Conservation (phyloP, 2,888 invertebrate species). For the Eupithecia pulchellata region DNA sequence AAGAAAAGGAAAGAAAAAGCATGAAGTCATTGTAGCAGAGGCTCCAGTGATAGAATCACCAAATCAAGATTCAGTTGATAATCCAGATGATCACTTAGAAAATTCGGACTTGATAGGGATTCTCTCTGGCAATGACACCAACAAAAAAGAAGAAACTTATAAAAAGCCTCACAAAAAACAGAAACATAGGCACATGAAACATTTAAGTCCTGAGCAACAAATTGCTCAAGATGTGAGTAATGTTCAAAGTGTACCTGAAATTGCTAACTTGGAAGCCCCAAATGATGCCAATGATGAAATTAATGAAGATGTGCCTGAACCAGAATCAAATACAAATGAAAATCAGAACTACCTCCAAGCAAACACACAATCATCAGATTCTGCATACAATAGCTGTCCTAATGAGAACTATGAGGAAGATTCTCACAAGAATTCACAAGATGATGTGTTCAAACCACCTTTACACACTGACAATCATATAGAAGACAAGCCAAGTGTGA, state of each 20-base stretch:
- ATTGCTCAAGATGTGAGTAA: conserved; percentile 45
- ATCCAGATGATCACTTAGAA: conserved; percentile 61
- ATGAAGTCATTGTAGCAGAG: conserved; percentile 58
- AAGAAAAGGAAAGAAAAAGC: conserved; percentile 72
- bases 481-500: conserved; percentile 86
- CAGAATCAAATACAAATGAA: conserved; percentile 60
- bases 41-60: conserved; percentile 47
- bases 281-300: conserved; percentile 47
- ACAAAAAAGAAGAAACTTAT: conserved; percentile 61
- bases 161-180: conserved; percentile 70
- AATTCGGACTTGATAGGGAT: conserved; percentile 72
- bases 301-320: conserved; percentile 52
- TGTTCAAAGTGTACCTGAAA: conserved; percentile 46
- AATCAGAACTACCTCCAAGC: conserved; percentile 64
- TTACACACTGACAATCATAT: conserved; percentile 69
- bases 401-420: conserved; percentile 79
- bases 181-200: conserved; percentile 65
- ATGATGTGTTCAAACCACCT: conserved; percentile 80
- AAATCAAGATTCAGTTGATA: conserved; percentile 49
- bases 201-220: conserved; percentile 64
- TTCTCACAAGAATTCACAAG: conserved; percentile 67
- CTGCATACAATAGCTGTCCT: conserved; percentile 78
- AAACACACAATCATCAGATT: conserved; percentile 73
- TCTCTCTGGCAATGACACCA: conserved; percentile 64
- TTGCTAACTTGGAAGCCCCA: conserved; percentile 26